These are phyloP conservation scores for Neodiprion fabricii DNA, from an alignment of 1,140 invertebrate genomes.

Conservation along the genomic window DNA sequence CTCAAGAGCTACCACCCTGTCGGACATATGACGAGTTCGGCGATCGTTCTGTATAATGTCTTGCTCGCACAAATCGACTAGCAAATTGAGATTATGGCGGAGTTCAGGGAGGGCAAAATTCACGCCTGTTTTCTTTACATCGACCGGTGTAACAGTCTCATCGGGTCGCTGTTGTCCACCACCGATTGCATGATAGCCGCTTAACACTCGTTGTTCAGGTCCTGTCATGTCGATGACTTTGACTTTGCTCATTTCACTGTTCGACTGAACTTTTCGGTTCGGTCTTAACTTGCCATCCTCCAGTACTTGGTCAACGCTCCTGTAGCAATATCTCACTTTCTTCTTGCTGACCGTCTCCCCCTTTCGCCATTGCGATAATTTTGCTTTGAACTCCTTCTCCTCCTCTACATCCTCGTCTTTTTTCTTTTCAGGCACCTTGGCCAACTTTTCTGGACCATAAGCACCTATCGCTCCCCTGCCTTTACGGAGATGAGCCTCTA, in stretches of 20 bases:
- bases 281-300: conserved; percentile 79
- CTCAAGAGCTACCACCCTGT: conserved; percentile 79
- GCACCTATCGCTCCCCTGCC: conserved; percentile 93
- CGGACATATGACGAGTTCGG: conserved; percentile 76
- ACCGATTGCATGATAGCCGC: conserved; percentile 91
- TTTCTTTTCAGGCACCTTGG: conserved; percentile 62
- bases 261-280: conserved; percentile 56
- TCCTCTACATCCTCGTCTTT: conserved; percentile 68
- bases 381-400: conserved; percentile 67
- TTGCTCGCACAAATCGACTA: conserved; percentile 94
- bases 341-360: conserved; percentile 66
- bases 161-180: conserved; percentile 68
- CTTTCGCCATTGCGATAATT: conserved; percentile 68
- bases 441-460: conserved; percentile 79
- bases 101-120: conserved; percentile 87
- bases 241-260: conserved; percentile 77
- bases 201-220: conserved; percentile 90
- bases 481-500: conserved; percentile 90
- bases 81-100: conserved; percentile 88
- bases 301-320: conserved; percentile 92
- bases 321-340: conserved; percentile 82
- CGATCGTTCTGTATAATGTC: conserved; percentile 91
- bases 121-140: conserved; percentile 63
- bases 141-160: conserved; percentile 56
- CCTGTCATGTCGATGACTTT: conserved; percentile 99